Conservation (phyloP, 1,140 invertebrate genomes). For the Drosophila guanche region DNA sequence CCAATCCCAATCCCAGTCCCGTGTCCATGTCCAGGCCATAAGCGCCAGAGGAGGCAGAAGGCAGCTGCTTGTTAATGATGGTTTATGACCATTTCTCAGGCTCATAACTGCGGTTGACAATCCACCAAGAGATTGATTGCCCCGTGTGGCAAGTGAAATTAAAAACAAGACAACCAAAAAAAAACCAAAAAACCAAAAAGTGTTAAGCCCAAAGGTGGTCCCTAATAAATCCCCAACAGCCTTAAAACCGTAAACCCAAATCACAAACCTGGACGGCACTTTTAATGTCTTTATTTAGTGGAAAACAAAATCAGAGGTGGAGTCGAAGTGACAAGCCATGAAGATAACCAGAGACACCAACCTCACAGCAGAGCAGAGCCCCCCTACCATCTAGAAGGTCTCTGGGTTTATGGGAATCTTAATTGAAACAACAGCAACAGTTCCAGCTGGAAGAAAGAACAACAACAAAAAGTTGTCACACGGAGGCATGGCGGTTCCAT, state of each 20-base stretch:
- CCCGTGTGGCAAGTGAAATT: constrained; percentile 72
- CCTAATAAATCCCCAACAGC: constrained; percentile 70
- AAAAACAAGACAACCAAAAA: constrained; percentile 20
- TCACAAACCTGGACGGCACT: constrained; percentile 65
- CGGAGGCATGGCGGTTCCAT: constrained; percentile 34
- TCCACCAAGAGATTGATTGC: constrained; percentile 66
- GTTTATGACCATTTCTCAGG: constrained; percentile 76
- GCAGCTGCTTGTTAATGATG: constrained; percentile 68
- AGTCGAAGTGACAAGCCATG: constrained; percentile 59
- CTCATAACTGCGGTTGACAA: constrained; percentile 54
- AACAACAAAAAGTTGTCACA: constrained; percentile 23
- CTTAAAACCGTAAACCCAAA: constrained; percentile 3
- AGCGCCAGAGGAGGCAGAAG: constrained; percentile 25
- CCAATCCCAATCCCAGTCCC: neutral
- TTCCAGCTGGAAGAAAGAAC: constrained; percentile 5
- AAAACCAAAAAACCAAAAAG: constrained; percentile 22
- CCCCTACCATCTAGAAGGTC: constrained; percentile 9
- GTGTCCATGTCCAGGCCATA: constrained; percentile 14
- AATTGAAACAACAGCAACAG: constrained; percentile 62
- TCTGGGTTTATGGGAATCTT: constrained; percentile 41
- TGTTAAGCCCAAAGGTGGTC: constrained; percentile 77
- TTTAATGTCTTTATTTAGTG: constrained; percentile 82
- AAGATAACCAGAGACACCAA: constrained; percentile 41
- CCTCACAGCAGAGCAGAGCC: constrained; percentile 19
- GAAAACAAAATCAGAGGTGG: constrained; percentile 65